Base-by-base conservation (phyloP, 2,797 vertebrate species). In the Manis javanica region DNA sequence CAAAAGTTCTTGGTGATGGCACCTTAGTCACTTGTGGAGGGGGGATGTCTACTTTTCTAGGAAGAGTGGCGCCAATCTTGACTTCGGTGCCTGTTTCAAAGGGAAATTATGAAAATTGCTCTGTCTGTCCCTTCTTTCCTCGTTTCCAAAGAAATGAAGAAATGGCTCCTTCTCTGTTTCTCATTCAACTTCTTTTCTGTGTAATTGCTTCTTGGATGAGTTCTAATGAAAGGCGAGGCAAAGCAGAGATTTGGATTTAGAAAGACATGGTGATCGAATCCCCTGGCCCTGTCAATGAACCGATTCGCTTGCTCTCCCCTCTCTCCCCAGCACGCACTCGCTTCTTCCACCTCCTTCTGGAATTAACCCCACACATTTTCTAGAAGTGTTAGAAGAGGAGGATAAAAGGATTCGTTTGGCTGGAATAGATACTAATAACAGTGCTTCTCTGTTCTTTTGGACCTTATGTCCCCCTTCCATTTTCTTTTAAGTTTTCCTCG, bases 71-170 rank as follows among this genome's bases (percentile, higher is more conserved):
- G n/a, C 66, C 88, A 68, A 24, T 95, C 91, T 95, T 72, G 69
- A 94, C 85, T 87, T 94, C 85, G 39, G 74, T 64, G 37, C 59
- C 93, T 82, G 1, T 90, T 92, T 98, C 95, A 72, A 95, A 96
- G 81, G 93, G 46, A 96, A 97, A 97, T 97, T 95, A 97, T 88
- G 95, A 96, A 97, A 97, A 97, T 87, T 88, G 88, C 59, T 89
- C 88, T 79, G 39, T 63, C 51, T 34, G n/a, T 57, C 18, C 46
- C 84, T 86, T 91, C 64, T 94, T 55, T 87, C 69, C 53, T 93
- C 14, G 0, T 92, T 59, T 92, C 87, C 49, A 84, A 77, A 92
- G 94, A 96, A 83, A 81, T 39, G 79, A 83, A 90, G 69, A 46
- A 57, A 71, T 57, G 57, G 74, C 77, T 71, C 37, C 0, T 7